Evolutionary conservation across 1,140 invertebrate species (phyloP), one percentile per base, ranked within the genome.

Genomic region (Drosophila mayri): DNA sequence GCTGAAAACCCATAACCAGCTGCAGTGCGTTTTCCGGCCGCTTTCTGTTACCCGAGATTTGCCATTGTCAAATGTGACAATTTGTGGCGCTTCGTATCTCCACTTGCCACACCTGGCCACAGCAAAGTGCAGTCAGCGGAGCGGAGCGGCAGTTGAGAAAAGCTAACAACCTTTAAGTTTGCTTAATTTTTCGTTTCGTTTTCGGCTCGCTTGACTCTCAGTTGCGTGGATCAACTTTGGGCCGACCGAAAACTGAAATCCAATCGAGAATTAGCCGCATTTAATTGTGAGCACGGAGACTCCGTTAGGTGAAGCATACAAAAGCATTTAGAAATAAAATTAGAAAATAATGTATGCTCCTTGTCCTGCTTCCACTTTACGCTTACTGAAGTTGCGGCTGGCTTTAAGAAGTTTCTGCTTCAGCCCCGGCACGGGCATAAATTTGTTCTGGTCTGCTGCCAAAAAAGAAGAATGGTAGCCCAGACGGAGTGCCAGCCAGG

Each of bases 361-460:
- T 52, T 50, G 52, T 55, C 37, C 38, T 37, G 47, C 37, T 54
- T 67, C 32, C 18, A 43, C 41, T 55, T 61, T 68, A 68, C 57
- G 62, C 72, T 67, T 47, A 55, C 44, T 66, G 57, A 61, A 66
- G 63, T 57, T 55, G 49, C 40, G 32, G 25, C 49, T 20, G 64
- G 11, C 35, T 70, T 37, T 40, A 32, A 47, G 65, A 72, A 71
- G 50, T 59, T 22, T 59, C 37, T 49, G 65, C 44, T 76, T 61
- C 70, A 49, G 59, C 44, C 62, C 49, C 46, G 65, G 68, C 38
- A 40, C 47, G 47, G 65, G 83, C 76, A 87, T 87, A 83, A 77
- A 88, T 87, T 88, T 73, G 84, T 88, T 88, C 76, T 80, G 84
- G 85, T 90, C 84, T 88, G 85, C 22, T 84, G 85, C 43, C 84